phyloP scores from a whole-genome alignment of 2,113 vertebrate species.

The Leuciscus idus region DNA sequence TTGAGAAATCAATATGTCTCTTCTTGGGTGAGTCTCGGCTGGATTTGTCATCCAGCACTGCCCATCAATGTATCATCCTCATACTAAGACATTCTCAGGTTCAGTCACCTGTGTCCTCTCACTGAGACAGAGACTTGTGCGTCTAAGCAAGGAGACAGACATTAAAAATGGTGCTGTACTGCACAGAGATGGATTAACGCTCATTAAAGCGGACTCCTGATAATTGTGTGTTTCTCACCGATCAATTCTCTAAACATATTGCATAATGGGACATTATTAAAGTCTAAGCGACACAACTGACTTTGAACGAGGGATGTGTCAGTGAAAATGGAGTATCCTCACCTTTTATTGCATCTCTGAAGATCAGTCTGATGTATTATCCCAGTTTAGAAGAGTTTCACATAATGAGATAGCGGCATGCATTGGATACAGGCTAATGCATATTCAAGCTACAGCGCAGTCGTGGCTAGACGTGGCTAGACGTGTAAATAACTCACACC shows the following conservation, averaged over 20 bases:
- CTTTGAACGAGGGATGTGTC: constrained; percentile 55
- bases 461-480: constrained; percentile 38
- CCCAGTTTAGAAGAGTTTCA: constrained; percentile 51
- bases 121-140: constrained; percentile 45
- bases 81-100: constrained; percentile 94
- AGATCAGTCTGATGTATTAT: constrained; percentile 55
- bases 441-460: constrained; percentile 31
- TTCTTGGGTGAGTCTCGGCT: constrained; percentile 89
- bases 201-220: constrained; percentile 75
- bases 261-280: constrained; percentile 80
- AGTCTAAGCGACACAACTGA: constrained; percentile 70
- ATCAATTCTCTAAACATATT: constrained; percentile 82
- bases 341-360: constrained; percentile 55
- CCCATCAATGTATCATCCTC: constrained; percentile 95
- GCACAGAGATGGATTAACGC: constrained; percentile 73
- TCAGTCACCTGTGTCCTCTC: constrained; percentile 96
- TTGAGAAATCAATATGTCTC: constrained; percentile 99
- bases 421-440: constrained; percentile 63
- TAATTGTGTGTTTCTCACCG: constrained; percentile 73
- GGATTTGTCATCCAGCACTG: constrained; percentile 93
- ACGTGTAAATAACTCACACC: constrained; percentile 53
- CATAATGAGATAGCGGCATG: constrained; percentile 65
- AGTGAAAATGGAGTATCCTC: constrained; percentile 60
- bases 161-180: constrained; percentile 48
- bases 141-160: background rate